Conservation (phyloP, 1,140 invertebrate species). For the Brachionus sp. region DNA sequence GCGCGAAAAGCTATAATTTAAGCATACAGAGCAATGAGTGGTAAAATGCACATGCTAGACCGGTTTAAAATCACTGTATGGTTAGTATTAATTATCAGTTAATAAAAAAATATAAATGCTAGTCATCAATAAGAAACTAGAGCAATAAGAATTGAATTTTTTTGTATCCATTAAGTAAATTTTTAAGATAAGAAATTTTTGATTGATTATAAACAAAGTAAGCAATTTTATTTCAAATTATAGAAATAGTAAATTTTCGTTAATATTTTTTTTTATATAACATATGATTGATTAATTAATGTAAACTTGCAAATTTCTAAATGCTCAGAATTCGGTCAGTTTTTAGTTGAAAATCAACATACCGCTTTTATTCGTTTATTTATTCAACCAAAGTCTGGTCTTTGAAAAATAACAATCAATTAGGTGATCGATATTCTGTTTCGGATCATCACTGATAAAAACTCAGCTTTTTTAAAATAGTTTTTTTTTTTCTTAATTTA, state of each 20-base stretch:
- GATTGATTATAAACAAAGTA: constrained; percentile 35
- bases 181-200: not conserved
- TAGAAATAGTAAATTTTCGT: not conserved
- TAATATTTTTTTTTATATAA: constrained; percentile 18
- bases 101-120: not conserved
- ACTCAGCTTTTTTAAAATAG: not conserved
- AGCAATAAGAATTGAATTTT: not conserved
- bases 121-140: not conserved
- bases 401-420: constrained; percentile 3
- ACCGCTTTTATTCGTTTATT: not conserved
- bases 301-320: not conserved
- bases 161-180: not conserved
- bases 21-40: not conserved
- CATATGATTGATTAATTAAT: constrained; percentile 28
- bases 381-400: not conserved
- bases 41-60: not conserved
- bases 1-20: not conserved
- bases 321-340: not conserved
- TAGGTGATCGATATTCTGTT: not conserved
- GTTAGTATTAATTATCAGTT: constrained; percentile 10
- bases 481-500: not conserved
- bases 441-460: not conserved
- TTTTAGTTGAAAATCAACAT: not conserved
- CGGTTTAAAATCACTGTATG: not conserved
- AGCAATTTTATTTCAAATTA: not conserved